Evolutionary conservation across 2,797 vertebrate species (phyloP).

Genomic region (Sebastes wilsoni): DNA sequence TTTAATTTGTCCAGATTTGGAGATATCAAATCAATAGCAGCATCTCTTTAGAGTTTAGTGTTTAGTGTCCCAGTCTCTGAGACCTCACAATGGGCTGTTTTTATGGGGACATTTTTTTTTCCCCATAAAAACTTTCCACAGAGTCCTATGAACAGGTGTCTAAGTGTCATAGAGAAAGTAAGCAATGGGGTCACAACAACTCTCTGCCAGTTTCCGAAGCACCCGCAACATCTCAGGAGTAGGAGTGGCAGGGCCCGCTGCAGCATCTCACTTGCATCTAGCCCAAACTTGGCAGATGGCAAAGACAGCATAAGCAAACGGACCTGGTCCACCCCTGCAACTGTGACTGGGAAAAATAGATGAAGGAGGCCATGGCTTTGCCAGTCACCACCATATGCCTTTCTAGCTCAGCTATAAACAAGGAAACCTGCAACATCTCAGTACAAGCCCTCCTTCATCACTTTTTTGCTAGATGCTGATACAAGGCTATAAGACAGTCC

Average conservation of each 20-base stretch:
- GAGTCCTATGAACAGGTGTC: not conserved
- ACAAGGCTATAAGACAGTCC: not conserved
- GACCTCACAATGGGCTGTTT: not conserved
- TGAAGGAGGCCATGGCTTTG: not conserved
- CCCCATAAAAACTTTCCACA: not conserved
- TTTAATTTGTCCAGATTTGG: not conserved
- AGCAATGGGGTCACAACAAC: not conserved
- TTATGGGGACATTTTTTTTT: not conserved
- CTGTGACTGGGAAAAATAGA: not conserved
- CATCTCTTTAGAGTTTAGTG: not conserved
- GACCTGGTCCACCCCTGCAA: not conserved
- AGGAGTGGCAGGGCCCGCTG: not conserved
- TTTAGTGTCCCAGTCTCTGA: not conserved
- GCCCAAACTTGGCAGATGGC: not conserved
- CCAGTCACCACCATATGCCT: not conserved
- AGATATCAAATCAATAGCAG: not conserved
- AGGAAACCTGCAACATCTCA: not conserved
- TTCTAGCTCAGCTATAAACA: not conserved
- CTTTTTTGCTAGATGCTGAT: not conserved
- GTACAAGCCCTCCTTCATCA: not conserved
- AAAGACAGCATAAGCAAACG: not conserved
- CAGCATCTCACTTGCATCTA: not conserved
- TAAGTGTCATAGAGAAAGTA: not conserved
- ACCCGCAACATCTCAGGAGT: not conserved
- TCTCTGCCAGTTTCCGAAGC: not conserved